A percentile compares a stretch with the other conserved stretches of the same genome.
These are phyloP conservation scores for Drosophila silvestris DNA, from an alignment of 2,888 invertebrate species.

Conservation along the genomic window DNA sequence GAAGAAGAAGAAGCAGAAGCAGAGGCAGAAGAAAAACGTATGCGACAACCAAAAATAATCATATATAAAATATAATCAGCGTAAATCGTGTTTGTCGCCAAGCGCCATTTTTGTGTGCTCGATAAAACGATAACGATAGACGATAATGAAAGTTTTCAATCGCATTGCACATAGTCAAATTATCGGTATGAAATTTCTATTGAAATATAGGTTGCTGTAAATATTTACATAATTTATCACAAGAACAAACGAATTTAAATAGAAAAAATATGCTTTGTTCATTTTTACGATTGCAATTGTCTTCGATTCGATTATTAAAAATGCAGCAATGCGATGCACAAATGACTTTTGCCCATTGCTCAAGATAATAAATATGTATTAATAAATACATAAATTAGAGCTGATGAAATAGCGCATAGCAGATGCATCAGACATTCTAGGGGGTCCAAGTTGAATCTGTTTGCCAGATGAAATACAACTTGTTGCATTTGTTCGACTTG, in stretches of 20 bases:
- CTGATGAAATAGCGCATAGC: conserved; percentile 40
- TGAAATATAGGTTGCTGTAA: not conserved
- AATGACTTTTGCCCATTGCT: conserved; percentile 22
- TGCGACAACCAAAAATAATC: conserved; percentile 1
- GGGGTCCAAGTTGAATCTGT: not conserved
- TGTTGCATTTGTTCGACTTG: conserved; percentile 5
- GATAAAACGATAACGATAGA: conserved; percentile 47
- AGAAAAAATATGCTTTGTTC: too few relatives aligned
- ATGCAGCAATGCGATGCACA: not conserved
- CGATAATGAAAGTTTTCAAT: not conserved
- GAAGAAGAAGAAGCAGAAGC: conserved; percentile 1
- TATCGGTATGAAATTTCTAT: conserved; percentile 10
- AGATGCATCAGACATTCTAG: conserved; percentile 31
- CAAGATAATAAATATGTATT: conserved; percentile 34
- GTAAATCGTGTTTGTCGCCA: conserved; percentile 29
- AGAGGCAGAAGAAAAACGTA: not conserved
- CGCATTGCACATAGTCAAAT: conserved; percentile 4
- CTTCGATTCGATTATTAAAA: not conserved
- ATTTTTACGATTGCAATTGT: not conserved
- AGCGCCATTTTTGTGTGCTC: conserved; percentile 29
- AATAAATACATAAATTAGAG: conserved; percentile 7
- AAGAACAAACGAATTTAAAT: not conserved
- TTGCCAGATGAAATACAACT: not conserved
- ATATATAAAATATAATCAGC: conserved; percentile 21
- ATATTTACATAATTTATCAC: not conserved